Percentiles rank a stretch among this genome's conserved stretches.
These are phyloP conservation scores for Ichneumoninae sp. DNA, from an alignment of 2,888 invertebrate genomes.

Conservation along the genomic window DNA sequence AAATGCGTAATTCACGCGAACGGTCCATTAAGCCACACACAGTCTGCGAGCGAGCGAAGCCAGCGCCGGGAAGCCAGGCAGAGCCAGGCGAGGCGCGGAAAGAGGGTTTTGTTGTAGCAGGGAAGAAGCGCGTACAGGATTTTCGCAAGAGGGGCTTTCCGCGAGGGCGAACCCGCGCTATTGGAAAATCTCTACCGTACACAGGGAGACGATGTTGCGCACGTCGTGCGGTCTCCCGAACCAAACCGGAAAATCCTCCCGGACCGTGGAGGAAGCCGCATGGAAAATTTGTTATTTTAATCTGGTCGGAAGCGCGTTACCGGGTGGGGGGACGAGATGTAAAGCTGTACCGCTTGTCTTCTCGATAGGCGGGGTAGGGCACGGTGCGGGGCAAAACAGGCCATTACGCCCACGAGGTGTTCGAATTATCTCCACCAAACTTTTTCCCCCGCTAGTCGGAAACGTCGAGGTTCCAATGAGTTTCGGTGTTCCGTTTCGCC, in stretches of 20 bases:
- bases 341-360: background rate
- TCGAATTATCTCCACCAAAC: too few relatives aligned
- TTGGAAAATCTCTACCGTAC: slow-evolving; percentile 42
- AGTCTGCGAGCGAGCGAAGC: background rate
- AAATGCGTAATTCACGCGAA: slow-evolving; percentile 57
- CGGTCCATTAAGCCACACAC: slow-evolving; percentile 53
- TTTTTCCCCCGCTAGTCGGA: too few relatives aligned
- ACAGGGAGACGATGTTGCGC: background rate
- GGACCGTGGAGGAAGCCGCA: slow-evolving; percentile 14
- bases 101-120: background rate
- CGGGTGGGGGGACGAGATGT: background rate
- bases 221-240: slow-evolving; percentile 19
- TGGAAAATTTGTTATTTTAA: slow-evolving; percentile 57
- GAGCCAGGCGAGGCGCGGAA: background rate
- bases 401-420: too few relatives aligned
- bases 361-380: background rate
- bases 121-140: slow-evolving; percentile 9
- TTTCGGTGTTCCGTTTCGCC: too few relatives aligned
- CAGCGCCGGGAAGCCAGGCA: background rate
- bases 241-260: slow-evolving; percentile 23
- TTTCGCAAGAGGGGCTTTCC: background rate
- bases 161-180: slow-evolving; percentile 19
- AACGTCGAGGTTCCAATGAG: too few relatives aligned
- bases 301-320: slow-evolving; percentile 21
- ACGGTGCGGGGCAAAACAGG: too few relatives aligned